These are phyloP conservation scores for Temnothorax ravouxi DNA, from an alignment of 2,888 invertebrate genomes.

Conservation along the genomic window DNA sequence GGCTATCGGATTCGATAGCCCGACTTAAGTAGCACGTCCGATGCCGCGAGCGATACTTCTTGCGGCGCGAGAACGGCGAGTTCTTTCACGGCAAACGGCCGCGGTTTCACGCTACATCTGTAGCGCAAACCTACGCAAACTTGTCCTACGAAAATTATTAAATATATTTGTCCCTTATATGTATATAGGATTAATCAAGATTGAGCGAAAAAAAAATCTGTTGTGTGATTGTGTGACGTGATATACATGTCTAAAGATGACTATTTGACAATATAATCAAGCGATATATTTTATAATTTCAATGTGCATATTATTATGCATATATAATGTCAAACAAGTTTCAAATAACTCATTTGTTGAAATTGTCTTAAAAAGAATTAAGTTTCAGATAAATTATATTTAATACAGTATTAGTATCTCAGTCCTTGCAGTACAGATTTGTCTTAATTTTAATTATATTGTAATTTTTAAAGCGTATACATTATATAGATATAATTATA, in stretches of 20 bases:
- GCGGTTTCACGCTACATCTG: neutral
- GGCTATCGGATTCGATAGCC: constrained; percentile 53
- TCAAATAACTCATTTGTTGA: neutral
- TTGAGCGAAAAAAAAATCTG: neutral
- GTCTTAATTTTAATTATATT: neutral
- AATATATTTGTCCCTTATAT: neutral
- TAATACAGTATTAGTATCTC: neutral
- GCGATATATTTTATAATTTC: neutral
- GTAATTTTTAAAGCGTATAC: neutral
- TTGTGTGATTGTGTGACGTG: too few species aligned
- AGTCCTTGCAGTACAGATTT: neutral
- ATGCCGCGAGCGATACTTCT: constrained; percentile 40
- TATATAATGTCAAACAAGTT: neutral
- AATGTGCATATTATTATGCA: neutral
- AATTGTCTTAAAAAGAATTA: neutral
- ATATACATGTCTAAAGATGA: neutral
- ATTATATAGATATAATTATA: neutral
- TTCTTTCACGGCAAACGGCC: neutral
- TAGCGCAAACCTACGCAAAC: constrained; percentile 11
- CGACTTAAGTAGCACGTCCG: constrained; percentile 38
- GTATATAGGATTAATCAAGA: neutral
- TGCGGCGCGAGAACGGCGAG: neutral
- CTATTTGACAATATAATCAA: neutral
- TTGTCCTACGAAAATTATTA: constrained; percentile 3
- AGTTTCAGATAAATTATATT: neutral